Evolutionary conservation across 2,888 invertebrate genomes (phyloP), one percentile per base, ranked within the genome.

Genomic region (Psococerastis gibbosa): DNA sequence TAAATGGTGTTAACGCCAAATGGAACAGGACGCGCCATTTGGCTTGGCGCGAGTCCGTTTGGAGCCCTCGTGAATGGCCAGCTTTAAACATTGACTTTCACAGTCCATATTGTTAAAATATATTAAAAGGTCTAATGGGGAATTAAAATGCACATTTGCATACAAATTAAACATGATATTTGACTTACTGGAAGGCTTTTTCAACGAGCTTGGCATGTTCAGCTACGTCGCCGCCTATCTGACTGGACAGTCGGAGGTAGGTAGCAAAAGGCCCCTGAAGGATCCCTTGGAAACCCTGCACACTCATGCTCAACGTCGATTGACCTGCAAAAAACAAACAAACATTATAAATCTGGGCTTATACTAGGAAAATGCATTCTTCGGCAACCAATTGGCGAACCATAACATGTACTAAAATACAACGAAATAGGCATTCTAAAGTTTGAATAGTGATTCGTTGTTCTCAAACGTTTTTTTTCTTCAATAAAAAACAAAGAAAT

Each of bases 211-310:
- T 71, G 46, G 83, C 78, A 58, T 91, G 87, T 47, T 73, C 65
- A 43, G 78, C 79, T 35, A 87, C 81, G 67, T 85, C 85, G 17
- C 82, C 84, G 33, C 87, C 87, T 51, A 94, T 83, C 63, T 82
- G 70, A 57, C 72, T 64, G 47, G 91, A 88, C 46, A 79, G 64
- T 46, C 72, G 64, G 48, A 87, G 58, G 61, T 78, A 92, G 49
- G 77, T 71, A 52, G 72, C 70, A 54, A 92, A 69, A 41, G 84
- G 76, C 43, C 81, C 83, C 57, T 70, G 67, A 49, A 84, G 59
- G 49, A 85, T 69, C 57, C 81, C 78, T 56, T 75, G 70, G 59
- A 74, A 85, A 15, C 78, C 81, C 55, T 71, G 68, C 51, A 81
- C 71, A 57, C 82, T 82, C 85, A 85, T 85, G 52, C 55, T 65